Conservation (phyloP, 2,797 vertebrate species). For the Orientallactaga sibirica region DNA sequence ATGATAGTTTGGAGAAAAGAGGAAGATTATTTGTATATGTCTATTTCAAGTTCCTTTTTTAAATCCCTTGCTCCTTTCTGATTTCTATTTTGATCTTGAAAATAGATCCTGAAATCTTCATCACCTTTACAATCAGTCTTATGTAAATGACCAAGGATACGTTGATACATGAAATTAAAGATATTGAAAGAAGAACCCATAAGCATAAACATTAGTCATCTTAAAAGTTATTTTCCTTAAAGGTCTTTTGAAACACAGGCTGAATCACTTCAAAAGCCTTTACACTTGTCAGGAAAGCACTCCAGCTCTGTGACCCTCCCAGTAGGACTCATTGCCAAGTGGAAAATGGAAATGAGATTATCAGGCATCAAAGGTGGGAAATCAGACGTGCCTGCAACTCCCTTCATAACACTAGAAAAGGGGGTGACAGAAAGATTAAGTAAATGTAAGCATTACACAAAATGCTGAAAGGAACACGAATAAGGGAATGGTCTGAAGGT, state of each 20-base stretch:
- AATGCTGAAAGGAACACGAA: constrained; percentile 24
- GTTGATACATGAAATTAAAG: neutral
- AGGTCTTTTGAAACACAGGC: neutral
- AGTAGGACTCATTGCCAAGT: neutral
- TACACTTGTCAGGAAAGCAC: neutral
- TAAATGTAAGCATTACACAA: neutral
- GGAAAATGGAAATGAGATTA: neutral
- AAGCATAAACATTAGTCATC: neutral
- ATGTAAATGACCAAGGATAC: constrained; percentile 15
- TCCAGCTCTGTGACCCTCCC: neutral
- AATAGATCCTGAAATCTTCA: neutral
- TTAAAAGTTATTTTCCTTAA: constrained; percentile 40
- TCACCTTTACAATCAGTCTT: neutral
- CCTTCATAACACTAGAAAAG: neutral
- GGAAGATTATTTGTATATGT: neutral
- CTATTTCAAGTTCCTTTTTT: neutral
- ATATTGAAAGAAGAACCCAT: neutral
- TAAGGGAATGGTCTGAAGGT: neutral
- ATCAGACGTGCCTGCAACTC: neutral
- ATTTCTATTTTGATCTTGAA: constrained; percentile 11
- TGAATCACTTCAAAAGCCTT: neutral
- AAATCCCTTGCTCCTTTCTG: neutral
- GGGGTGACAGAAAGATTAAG: neutral
- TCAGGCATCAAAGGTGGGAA: neutral
- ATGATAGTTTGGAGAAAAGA: neutral